Evolutionary conservation across 2,113 vertebrate species (phyloP).

Genomic region (Ceyx margarethae): DNA sequence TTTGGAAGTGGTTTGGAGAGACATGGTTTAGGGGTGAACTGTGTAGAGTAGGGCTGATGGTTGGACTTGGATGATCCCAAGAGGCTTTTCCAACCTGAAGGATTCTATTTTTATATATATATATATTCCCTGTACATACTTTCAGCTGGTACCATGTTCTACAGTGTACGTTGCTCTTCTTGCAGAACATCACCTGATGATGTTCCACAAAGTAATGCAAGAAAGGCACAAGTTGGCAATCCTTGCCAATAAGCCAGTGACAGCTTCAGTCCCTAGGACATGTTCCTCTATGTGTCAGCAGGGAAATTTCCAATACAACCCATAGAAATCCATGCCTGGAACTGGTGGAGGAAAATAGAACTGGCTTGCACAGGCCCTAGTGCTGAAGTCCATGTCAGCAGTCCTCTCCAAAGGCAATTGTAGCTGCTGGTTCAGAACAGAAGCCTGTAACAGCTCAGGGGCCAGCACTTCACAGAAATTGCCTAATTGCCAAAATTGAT

Average conservation of each 20-base stretch:
- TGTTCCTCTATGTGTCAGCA: not conserved
- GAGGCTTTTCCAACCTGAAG: no score
- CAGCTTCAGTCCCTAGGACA: not conserved
- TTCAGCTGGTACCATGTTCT: not conserved
- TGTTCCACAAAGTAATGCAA: not conserved
- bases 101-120: no score
- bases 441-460: not conserved
- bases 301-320: not conserved
- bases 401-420: not conserved
- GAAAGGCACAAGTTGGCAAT: not conserved
- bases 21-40: no score
- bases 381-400: not conserved
- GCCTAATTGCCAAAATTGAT: not conserved
- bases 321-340: not conserved
- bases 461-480: not conserved
- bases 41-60: no score
- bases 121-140: not conserved
- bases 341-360: not conserved
- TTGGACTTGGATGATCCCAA: no score
- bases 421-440: not conserved
- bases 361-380: not conserved
- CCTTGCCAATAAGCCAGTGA: not conserved
- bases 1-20: no score
- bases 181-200: not conserved
- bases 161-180: not conserved